A percentile compares a stretch with the other conserved stretches of the same genome.
Conservation (phyloP, 2,888 invertebrate species). For the Eilema sororculum region DNA sequence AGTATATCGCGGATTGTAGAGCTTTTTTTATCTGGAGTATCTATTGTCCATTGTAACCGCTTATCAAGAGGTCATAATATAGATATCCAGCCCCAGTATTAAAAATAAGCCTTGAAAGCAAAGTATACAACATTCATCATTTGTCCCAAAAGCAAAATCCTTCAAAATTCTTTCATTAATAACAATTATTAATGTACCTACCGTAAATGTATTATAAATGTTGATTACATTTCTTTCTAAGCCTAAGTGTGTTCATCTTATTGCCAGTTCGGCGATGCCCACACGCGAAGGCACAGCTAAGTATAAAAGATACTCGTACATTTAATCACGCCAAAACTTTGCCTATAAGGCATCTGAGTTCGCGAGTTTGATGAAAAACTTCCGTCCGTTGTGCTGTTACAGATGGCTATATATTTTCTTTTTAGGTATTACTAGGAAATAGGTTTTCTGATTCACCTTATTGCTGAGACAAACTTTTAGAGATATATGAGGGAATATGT, state of each 20-base stretch:
- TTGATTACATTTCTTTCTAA: slow-evolving; percentile 1
- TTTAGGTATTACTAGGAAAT: slow-evolving; percentile 8
- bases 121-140: background rate
- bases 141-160: background rate
- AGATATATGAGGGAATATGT: too few species aligned
- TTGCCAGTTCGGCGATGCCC: background rate
- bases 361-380: slow-evolving; percentile 58
- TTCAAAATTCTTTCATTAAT: background rate
- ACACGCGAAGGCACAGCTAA: slow-evolving; percentile 7
- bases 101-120: too few species aligned
- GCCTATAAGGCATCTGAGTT: slow-evolving; percentile 39
- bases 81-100: too few species aligned
- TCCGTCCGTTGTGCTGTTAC: slow-evolving; percentile 43
- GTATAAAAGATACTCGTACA: slow-evolving; percentile 38
- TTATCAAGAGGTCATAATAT: too few species aligned
- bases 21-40: too few species aligned
- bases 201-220: background rate
- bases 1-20: too few species aligned
- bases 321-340: slow-evolving; percentile 56
- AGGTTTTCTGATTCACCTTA: background rate
- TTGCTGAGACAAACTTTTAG: background rate
- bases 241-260: slow-evolving; percentile 7
- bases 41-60: too few species aligned
- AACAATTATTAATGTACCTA: background rate
- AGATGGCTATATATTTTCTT: background rate